Evolutionary conservation across 2,113 vertebrate species (phyloP), one percentile per base, ranked within the genome.

Genomic region (Thermophis baileyi): DNA sequence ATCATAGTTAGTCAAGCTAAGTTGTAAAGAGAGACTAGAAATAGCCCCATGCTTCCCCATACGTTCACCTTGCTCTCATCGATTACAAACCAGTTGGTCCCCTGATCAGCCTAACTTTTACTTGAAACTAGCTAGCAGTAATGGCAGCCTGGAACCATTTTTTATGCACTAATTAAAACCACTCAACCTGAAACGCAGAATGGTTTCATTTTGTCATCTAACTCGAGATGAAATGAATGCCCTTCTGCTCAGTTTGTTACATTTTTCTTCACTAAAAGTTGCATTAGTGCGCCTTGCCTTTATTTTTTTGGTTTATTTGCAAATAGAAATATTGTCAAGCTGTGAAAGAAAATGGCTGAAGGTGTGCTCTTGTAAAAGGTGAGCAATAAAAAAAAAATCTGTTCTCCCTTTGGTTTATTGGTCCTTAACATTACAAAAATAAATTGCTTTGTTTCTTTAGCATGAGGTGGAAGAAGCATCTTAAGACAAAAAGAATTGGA

Each of bases 361-460:
- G 97, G 98, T 98, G 96, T 98, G 98, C 96, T 98, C 97, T 97
- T 98, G 98, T 98, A 98, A 97, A 98, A 97, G 97, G 97, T 98
- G 98, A 98, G 98, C 98, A 99, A 99, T 99, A 99, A 99, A 81
- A 60, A 20, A 57, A 97, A 98, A 96, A 94, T 95, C 95, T 97
- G 96, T 97, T 97, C 97, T 95, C 94, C 24, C 93, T 74, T 92
- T 92, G 95, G 94, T 94, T 94, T 86, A 85, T 96, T 97, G 97
- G 88, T 95, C 96, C 97, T 96, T 95, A 92, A 91, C 85, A 53
- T 92, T 25, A 54, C 91, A 30, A 44, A 89, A 40, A 53, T 24
- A 55, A 47, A 7, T 91, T 16, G 74, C 35, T 54, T 94, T 81
- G 93, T 88, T 88, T 93, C 85, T 95, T 35, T 89, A 85, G 10